Evolutionary conservation across 2,113 vertebrate genomes (phyloP), one percentile per base, ranked within the genome.

Genomic region (Triplophysa siluroides): DNA sequence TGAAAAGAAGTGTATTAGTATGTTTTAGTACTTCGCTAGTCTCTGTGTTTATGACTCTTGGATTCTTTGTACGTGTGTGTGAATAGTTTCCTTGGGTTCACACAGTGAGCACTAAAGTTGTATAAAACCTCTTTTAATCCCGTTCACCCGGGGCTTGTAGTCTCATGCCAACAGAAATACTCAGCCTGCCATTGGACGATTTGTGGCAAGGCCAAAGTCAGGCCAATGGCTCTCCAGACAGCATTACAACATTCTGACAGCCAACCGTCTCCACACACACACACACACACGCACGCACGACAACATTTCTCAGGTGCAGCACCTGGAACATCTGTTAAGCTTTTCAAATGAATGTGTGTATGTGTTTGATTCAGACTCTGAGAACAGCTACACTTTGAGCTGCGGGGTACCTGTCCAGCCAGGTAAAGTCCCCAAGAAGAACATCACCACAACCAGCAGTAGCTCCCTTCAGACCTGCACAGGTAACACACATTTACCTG

Each of bases 381-480:
- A 98, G 82, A 96, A 93, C 90, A 96, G 95, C 88, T 99, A 98
- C 87, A 89, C 94, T 0, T 90, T 99, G 83, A 98, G 95, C 90
- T 99, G 97, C 0, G 97, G 96, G 0, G 61, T 96, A 6, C 95
- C 95, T 0, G 75, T 92, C n/a, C 95, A 95, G 70, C 88, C 92
- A 41, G 89, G 92, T 86, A 98, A 94, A 91, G 83, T 78, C 0
- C 89, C 89, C 75, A 93, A 92, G 75, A 95, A 85, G 83, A 97
- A 96, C 0, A 3, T 77, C 6, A 97, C 94, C 0, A 29, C 77
- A 9, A 69, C 80, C 79, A 76, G 38, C 80, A 66, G 71, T 2
- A 61, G 92, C 45, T 86, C 91, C 58, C 54, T 89, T 45, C 90
- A 86, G n/a, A 87, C 88, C 88, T 98, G 97, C 50, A 79, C 94